phyloP scores from a whole-genome alignment of 2,797 vertebrate genomes.

The Danio jaintianensis region DNA sequence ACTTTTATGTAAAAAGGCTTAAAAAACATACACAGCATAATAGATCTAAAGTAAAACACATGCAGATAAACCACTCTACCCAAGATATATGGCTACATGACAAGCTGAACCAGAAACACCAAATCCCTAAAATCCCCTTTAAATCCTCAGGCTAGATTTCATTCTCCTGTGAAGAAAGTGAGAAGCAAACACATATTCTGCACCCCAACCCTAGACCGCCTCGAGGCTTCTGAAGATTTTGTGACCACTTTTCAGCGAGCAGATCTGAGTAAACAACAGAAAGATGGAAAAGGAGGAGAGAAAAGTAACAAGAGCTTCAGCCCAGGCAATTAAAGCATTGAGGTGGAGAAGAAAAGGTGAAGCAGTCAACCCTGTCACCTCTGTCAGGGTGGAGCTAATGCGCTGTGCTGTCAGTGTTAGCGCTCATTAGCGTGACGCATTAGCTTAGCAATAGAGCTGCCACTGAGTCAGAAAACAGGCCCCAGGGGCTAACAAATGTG shows the following conservation, averaged over 20 bases:
- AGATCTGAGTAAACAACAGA: constrained; percentile 27
- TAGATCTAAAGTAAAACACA: constrained; percentile 4
- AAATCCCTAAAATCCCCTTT: constrained; percentile 21
- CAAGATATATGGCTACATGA: constrained; percentile 14
- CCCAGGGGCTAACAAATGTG: constrained; percentile 47
- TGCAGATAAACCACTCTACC: neutral
- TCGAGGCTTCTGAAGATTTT: constrained; percentile 34
- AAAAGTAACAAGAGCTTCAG: constrained; percentile 34
- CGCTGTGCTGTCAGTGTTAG: constrained; percentile 56
- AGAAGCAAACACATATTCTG: constrained; percentile 10
- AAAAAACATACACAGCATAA: neutral
- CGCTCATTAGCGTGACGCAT: constrained; percentile 62
- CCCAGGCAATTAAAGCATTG: constrained; percentile 45
- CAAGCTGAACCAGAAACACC: neutral
- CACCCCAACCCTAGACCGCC: constrained; percentile 7
- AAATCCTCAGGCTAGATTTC: constrained; percentile 45
- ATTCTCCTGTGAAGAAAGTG: constrained; percentile 31
- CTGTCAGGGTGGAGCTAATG: constrained; percentile 34
- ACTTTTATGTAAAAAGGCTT: no score
- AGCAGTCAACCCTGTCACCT: constrained; percentile 42
- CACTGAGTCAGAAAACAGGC: constrained; percentile 46
- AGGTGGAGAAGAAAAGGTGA: constrained; percentile 49
- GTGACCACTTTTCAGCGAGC: constrained; percentile 35
- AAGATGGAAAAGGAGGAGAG: constrained; percentile 19
- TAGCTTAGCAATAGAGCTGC: constrained; percentile 55